These are phyloP conservation scores for Bradysia coprophila DNA, from an alignment of 1,140 invertebrate species.

Conservation along the genomic window DNA sequence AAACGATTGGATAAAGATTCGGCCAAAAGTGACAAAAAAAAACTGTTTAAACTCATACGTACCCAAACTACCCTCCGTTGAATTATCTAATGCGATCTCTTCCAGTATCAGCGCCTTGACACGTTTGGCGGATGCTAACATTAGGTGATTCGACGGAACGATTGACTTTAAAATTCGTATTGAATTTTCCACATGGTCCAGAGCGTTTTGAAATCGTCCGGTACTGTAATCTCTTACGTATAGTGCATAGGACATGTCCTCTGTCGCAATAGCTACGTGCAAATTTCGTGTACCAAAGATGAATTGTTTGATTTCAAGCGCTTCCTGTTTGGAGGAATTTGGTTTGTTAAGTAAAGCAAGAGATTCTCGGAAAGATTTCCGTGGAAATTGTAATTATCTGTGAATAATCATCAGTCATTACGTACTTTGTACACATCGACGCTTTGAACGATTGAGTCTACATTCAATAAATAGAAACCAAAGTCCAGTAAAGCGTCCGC, in stretches of 20 bases:
- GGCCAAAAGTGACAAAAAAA: too few species aligned
- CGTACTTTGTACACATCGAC: conserved; percentile 63
- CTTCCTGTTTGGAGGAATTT: conserved; percentile 33
- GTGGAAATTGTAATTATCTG: neutral
- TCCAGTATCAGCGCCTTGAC: conserved; percentile 84
- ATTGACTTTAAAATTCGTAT: conserved; percentile 61
- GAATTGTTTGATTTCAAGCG: conserved; percentile 47
- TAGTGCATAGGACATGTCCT: conserved; percentile 79
- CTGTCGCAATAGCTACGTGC: conserved; percentile 67
- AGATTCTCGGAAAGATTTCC: neutral
- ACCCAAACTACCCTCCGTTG: too few species aligned
- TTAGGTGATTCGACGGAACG: conserved; percentile 60
- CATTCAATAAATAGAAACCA: conserved; percentile 77
- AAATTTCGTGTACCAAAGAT: conserved; percentile 74
- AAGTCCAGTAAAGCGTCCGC: conserved; percentile 71
- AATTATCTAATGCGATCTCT: conserved; percentile 76
- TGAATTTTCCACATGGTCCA: conserved; percentile 63
- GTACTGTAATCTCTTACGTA: conserved; percentile 84
- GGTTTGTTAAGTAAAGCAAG: conserved; percentile 1
- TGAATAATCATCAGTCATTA: neutral
- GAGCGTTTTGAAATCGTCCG: conserved; percentile 61
- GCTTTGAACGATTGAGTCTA: conserved; percentile 65
- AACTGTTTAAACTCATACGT: too few species aligned
- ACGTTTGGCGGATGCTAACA: conserved; percentile 72
- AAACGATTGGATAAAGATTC: too few species aligned